Base-by-base conservation (phyloP, 1,140 invertebrate genomes). In the Nephotettix cincticeps region DNA sequence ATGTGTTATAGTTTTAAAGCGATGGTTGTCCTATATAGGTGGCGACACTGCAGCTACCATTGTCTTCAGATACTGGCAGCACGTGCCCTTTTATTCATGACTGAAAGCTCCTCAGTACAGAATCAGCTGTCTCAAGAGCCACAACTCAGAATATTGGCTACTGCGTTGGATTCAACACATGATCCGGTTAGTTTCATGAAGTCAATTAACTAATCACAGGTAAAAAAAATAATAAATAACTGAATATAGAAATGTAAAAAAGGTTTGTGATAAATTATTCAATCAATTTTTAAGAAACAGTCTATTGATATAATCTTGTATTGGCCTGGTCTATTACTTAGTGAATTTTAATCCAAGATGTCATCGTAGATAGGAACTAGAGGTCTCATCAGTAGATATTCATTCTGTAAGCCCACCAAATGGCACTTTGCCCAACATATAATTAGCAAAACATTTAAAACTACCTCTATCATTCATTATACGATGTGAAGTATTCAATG, bases 61-160 rank as follows among this genome's bases (percentile, higher is more conserved):
- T 91, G 89, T 78, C 81, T 89, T 23, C 89, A 90, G 78, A 84
- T 91, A 40, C 78, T 89, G 23, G 87, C 87, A 75, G 87, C 87
- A 1, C 78, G 89, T 28, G 82, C 88, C 2, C 81, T 90, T 13
- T 81, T 88, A n/a, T 87, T 88, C 74, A 84, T 89, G 81, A 84
- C 82, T 68, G 87, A 88, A 73, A 82, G 80, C n/a, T 77, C 82
- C 27, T 80, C 85, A 27, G 86, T 87, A 71, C 83, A 85, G 77
- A 77, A 81, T 36, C 79, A 87, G 40, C 81, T 89, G 14, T 81
- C 80, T 28, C 80, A 84, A 72, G 85, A 86, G 72, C 85, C 85
- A 2, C 85, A 87, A 73, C 78, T 88, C 23, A 84, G 84, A 74
- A 85, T 86, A 65, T 78, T 89, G 32, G 83, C 88, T 1, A 84